Conservation (phyloP, 2,888 invertebrate species). For the Colletes collaris region DNA sequence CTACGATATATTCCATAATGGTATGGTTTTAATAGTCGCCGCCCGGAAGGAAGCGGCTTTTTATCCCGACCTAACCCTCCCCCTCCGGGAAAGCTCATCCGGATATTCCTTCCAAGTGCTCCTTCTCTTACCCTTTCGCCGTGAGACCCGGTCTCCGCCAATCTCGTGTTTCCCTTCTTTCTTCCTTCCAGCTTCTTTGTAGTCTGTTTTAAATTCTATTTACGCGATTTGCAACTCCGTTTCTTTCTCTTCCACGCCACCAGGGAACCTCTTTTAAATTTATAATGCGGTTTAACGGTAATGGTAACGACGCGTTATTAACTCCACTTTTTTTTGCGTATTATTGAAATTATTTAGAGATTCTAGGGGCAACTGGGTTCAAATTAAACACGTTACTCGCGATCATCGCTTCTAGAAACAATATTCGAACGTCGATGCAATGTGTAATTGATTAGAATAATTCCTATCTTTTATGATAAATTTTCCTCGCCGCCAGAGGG, state of each 20-base stretch:
- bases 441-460: too few relatives aligned
- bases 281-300: constrained; percentile 33
- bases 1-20: constrained; percentile 58
- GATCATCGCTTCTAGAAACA: too few relatives aligned
- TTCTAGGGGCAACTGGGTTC: too few relatives aligned
- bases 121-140: neutral
- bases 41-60: constrained; percentile 62
- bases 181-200: constrained; percentile 12
- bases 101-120: constrained; percentile 27
- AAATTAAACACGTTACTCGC: too few relatives aligned
- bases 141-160: constrained; percentile 26
- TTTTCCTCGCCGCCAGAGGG: too few relatives aligned
- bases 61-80: constrained; percentile 40
- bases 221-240: constrained; percentile 31
- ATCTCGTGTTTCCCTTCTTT: constrained; percentile 6
- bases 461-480: too few relatives aligned
- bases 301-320: constrained; percentile 36
- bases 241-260: constrained; percentile 8
- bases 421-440: too few relatives aligned
- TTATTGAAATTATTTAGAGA: too few relatives aligned
- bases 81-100: constrained; percentile 40
- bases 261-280: constrained; percentile 11
- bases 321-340: neutral
- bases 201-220: constrained; percentile 19
- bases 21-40: constrained; percentile 66